Conservation (phyloP, 2,888 invertebrate genomes). For the Noctua comes region DNA sequence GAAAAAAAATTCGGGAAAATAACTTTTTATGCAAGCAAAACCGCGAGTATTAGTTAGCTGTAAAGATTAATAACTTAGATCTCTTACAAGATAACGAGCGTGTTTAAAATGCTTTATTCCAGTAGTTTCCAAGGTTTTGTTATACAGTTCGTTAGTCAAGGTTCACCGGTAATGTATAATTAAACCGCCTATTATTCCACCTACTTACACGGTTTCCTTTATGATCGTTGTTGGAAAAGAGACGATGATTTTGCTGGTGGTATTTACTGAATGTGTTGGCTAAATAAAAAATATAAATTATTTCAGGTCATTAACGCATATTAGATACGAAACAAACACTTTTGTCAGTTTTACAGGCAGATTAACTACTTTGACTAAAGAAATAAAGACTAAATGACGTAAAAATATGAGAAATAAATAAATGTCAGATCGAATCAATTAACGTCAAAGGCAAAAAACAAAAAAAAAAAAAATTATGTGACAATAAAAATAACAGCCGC, state of each 20-base stretch:
- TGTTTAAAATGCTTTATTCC: constrained; percentile 27
- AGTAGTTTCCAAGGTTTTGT: constrained; percentile 31
- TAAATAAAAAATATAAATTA: too few relatives aligned
- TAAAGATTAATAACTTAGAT: not conserved
- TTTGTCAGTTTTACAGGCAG: too few relatives aligned
- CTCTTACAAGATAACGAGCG: constrained; percentile 45
- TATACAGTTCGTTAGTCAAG: constrained; percentile 42
- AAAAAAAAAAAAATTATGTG: too few relatives aligned
- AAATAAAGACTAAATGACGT: too few relatives aligned
- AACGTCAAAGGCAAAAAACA: too few relatives aligned
- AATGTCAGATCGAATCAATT: too few relatives aligned
- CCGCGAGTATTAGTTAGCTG: not conserved
- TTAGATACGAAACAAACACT: too few relatives aligned
- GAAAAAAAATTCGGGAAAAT: too few relatives aligned
- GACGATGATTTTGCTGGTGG: not conserved
- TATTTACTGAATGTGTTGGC: not conserved
- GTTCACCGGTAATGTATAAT: constrained; percentile 41
- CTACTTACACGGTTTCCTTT: not conserved
- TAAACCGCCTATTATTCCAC: constrained; percentile 1
- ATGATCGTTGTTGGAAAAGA: not conserved
- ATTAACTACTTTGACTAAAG: too few relatives aligned
- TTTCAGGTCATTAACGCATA: too few relatives aligned
- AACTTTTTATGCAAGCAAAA: not conserved
- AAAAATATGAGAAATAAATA: too few relatives aligned
- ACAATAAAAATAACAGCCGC: too few relatives aligned